Evolutionary conservation across 92 coral and sea anemone genomes (phyloP).

Genomic region (Anthopleura xanthogrammica): DNA sequence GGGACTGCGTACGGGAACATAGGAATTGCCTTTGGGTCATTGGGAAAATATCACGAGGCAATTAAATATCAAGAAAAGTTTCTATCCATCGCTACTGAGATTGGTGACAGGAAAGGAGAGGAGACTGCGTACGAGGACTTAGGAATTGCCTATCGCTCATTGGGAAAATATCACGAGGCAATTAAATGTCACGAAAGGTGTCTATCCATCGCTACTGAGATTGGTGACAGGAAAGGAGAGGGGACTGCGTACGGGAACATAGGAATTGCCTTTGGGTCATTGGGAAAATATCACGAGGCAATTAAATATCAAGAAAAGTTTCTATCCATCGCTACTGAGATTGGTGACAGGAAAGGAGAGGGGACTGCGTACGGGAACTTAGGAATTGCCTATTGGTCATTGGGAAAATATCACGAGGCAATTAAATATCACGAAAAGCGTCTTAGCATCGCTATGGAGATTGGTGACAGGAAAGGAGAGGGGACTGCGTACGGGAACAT

Average conservation of each 20-base stretch:
- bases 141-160: neutral
- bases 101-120: neutral
- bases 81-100: neutral
- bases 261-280: neutral
- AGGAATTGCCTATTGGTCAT: neutral
- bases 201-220: neutral
- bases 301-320: neutral
- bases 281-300: neutral
- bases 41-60: constrained; percentile 1
- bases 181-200: neutral
- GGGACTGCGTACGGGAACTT: neutral
- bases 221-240: neutral
- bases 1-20: neutral
- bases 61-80: constrained; percentile 1
- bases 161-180: neutral
- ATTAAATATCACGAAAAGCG: neutral
- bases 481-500: neutral
- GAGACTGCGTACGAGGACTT: neutral
- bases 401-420: neutral
- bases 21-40: neutral
- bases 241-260: neutral
- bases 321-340: neutral
- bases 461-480: neutral
- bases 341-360: neutral
- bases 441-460: neutral